Evolutionary conservation across 2,113 vertebrate species (phyloP).

Genomic region (Pelmatolapia mariae): DNA sequence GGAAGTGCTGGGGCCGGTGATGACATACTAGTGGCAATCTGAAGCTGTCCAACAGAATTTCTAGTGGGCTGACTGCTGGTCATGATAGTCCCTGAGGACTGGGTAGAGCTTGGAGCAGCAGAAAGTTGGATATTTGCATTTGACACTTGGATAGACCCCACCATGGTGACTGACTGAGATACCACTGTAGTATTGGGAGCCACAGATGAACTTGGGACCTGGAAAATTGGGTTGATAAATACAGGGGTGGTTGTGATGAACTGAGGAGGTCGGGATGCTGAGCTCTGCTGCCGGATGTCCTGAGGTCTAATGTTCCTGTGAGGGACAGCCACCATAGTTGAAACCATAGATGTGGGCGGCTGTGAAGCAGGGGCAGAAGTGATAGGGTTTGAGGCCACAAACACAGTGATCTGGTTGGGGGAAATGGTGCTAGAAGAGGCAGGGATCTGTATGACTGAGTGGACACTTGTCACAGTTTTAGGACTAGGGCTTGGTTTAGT

Average conservation of each 20-base stretch:
- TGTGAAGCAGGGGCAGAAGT: constrained; percentile 81
- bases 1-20: constrained; percentile 59
- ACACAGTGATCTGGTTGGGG: constrained; percentile 91
- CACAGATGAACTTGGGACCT: constrained; percentile 72
- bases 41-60: constrained; percentile 75
- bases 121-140: constrained; percentile 87
- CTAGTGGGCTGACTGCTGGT: constrained; percentile 69
- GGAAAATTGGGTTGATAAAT: constrained; percentile 92
- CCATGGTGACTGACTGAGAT: constrained; percentile 84
- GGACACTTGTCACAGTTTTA: constrained; percentile 71
- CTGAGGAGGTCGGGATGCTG: constrained; percentile 76
- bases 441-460: constrained; percentile 82
- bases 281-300: constrained; percentile 73
- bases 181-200: constrained; percentile 77
- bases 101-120: constrained; percentile 59
- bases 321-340: constrained; percentile 86
- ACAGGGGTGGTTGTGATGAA: constrained; percentile 88
- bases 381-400: constrained; percentile 91
- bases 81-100: constrained; percentile 55
- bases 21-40: constrained; percentile 64
- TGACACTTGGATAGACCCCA: constrained; percentile 85
- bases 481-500: constrained; percentile 60
- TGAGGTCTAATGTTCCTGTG: constrained; percentile 83
- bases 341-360: constrained; percentile 78
- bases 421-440: constrained; percentile 79